These are phyloP conservation scores for Ips typographus DNA, from an alignment of 1,140 invertebrate species.

Conservation along the genomic window DNA sequence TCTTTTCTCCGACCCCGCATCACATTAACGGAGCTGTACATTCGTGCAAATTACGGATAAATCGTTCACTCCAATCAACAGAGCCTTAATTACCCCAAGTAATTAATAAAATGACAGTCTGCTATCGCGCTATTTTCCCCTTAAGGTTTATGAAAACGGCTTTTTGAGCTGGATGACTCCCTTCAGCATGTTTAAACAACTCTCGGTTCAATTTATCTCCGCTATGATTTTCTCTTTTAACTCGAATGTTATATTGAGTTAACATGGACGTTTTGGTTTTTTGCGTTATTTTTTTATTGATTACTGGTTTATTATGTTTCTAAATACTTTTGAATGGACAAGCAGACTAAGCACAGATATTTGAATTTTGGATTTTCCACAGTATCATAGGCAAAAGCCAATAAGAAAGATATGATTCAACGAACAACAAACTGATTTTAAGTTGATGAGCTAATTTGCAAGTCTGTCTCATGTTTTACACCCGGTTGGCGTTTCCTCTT, in stretches of 20 bases:
- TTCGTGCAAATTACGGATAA: conserved; percentile 30
- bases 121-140: conserved; percentile 11
- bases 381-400: neutral
- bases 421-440: neutral
- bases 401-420: neutral
- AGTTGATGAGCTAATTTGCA: conserved; percentile 30
- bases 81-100: conserved; percentile 32
- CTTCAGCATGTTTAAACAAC: conserved; percentile 13
- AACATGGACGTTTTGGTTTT: no score
- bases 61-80: conserved; percentile 37
- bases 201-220: conserved; percentile 11
- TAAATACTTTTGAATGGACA: neutral
- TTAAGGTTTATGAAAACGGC: conserved; percentile 14
- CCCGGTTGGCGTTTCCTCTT: conserved; percentile 25
- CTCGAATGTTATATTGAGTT: no score
- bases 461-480: conserved; percentile 32
- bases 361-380: neutral
- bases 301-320: neutral
- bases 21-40: conserved; percentile 1
- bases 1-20: neutral
- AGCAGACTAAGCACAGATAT: neutral
- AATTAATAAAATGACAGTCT: conserved; percentile 35
- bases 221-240: conserved; percentile 3
- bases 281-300: no score
- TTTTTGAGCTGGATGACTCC: conserved; percentile 3